Percentiles rank a stretch among this genome's conserved stretches.
phyloP scores from a whole-genome alignment of 2,797 vertebrate species.

The Corythornis leucogaster region DNA sequence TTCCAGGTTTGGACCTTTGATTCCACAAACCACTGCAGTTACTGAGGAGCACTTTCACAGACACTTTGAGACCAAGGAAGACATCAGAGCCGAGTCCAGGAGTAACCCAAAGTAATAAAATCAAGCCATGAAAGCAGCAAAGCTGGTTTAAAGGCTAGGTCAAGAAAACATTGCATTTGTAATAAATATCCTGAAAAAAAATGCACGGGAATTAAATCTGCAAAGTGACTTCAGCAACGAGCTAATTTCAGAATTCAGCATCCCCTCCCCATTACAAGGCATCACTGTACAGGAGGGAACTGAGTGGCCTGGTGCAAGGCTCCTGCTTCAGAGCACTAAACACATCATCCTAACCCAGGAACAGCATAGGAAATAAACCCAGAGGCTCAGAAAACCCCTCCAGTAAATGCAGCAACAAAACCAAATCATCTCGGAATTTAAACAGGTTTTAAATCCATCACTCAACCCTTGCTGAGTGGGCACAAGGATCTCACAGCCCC shows the following conservation, averaged over 20 bases:
- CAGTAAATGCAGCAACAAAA: neutral
- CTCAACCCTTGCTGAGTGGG: accelerated
- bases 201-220: neutral
- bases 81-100: neutral
- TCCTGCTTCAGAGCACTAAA: neutral
- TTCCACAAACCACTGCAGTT: too few relatives aligned
- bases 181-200: neutral
- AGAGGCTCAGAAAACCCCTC: neutral
- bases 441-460: neutral
- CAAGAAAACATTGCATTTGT: neutral
- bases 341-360: accelerated
- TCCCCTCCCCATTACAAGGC: neutral
- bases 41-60: neutral
- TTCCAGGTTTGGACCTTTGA: neutral
- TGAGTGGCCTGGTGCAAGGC: neutral
- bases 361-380: neutral
- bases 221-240: neutral
- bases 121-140: neutral
- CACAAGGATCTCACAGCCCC: accelerated
- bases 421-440: neutral
- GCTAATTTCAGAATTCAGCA: neutral
- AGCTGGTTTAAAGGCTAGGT: neutral
- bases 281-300: neutral
- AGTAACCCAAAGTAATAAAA: neutral
- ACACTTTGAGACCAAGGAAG: neutral